A percentile compares a stretch with the other conserved stretches of the same genome.
phyloP scores from a whole-genome alignment of 2,113 vertebrate species.

The Furnarius figulus region DNA sequence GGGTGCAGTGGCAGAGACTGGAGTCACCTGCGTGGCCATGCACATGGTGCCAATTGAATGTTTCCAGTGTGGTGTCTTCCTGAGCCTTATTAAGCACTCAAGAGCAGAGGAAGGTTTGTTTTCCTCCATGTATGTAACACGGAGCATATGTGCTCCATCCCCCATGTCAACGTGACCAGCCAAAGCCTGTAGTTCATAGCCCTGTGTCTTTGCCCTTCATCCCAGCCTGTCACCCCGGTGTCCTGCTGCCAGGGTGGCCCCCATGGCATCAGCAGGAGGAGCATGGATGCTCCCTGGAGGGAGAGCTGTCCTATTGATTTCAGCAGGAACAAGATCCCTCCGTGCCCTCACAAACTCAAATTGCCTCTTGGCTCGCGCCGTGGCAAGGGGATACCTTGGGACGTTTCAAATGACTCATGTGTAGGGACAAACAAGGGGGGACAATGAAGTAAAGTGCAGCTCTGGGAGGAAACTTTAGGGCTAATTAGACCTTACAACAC shows the following conservation, averaged over 20 bases:
- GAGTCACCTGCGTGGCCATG: background rate
- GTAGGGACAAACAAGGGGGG: background rate
- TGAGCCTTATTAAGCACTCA: background rate
- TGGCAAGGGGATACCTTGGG: background rate
- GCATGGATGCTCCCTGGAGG: background rate
- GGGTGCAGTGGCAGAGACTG: background rate
- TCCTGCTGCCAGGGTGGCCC: background rate
- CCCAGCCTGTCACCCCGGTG: background rate
- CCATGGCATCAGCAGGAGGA: background rate
- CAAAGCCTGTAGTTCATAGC: background rate
- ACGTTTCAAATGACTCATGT: background rate
- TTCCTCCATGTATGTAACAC: background rate
- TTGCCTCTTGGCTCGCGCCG: background rate
- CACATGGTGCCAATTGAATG: background rate
- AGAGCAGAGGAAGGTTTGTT: background rate
- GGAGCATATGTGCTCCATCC: background rate
- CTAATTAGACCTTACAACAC: background rate
- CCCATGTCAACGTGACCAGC: background rate
- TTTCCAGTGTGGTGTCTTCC: background rate
- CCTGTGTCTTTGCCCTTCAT: background rate
- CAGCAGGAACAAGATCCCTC: background rate
- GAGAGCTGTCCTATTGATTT: background rate
- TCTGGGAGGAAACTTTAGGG: background rate
- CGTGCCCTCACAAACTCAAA: background rate
- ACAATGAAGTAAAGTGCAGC: conserved; percentile 30